phyloP scores from a whole-genome alignment of 2,113 vertebrate species.

The Onychostoma macrolepis region DNA sequence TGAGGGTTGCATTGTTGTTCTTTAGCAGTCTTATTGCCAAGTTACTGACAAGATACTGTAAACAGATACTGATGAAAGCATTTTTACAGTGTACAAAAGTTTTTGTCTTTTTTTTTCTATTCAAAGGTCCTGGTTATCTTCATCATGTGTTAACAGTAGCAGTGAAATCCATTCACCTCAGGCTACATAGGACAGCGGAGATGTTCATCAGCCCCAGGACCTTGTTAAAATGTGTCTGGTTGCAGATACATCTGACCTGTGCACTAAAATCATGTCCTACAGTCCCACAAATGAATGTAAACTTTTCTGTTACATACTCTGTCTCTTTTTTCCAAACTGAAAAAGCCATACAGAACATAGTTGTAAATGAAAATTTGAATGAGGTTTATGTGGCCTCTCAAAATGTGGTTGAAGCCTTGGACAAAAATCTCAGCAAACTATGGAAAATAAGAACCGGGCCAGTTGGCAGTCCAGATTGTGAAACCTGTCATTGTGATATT shows the following conservation, averaged over 20 bases:
- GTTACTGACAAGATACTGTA: background rate
- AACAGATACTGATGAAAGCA: background rate
- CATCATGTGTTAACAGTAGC: conserved; percentile 41
- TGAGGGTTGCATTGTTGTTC: background rate
- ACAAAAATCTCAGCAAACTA: conserved; percentile 54
- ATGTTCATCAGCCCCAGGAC: conserved; percentile 71
- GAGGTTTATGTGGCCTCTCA: conserved; percentile 83
- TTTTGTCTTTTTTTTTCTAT: conserved; percentile 28
- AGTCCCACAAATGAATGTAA: conserved; percentile 59
- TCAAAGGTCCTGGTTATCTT: conserved; percentile 47
- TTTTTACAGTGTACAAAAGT: background rate
- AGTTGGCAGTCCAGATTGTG: conserved; percentile 75
- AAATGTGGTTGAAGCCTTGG: conserved; percentile 81
- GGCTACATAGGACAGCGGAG: conserved; percentile 57
- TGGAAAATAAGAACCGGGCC: conserved; percentile 85
- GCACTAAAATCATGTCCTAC: conserved; percentile 72
- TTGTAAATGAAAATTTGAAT: conserved; percentile 29
- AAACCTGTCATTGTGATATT: conserved; percentile 78
- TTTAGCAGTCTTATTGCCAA: background rate
- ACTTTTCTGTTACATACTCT: conserved; percentile 81
- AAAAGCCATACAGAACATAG: conserved; percentile 82
- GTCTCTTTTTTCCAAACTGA: conserved; percentile 73
- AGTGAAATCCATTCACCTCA: conserved; percentile 22
- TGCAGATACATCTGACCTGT: conserved; percentile 63
- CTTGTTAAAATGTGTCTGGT: conserved; percentile 72